Base-by-base conservation (phyloP, 2,113 vertebrate genomes). In the Numida meleagris region DNA sequence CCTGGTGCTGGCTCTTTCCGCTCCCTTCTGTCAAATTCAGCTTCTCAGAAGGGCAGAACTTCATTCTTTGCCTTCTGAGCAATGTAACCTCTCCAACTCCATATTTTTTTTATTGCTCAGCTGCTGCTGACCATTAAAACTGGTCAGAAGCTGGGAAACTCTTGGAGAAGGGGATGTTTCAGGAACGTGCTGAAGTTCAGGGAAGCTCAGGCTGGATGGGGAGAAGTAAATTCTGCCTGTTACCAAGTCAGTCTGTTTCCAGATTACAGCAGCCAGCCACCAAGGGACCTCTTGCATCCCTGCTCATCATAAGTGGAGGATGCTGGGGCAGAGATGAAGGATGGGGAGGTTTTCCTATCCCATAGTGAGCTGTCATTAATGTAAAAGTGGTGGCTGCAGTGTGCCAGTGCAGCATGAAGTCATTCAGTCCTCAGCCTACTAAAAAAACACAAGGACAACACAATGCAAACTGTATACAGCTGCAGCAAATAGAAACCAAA, bases 91-190 rank as follows among this genome's bases (percentile, higher is more conserved):
- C 46, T 83, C 20, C 24, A 65, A 34, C 13, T 63, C 14, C 8
- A 14, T n/a, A 83, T 77, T 63, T 4, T 46, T n/a, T 40, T 24
- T 42, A 51, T 42, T 55, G 12, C 15, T 93, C 46, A 25, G 59
- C 61, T 83, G 15, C 38, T 57, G 29, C 43, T 86, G 40, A 61
- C 42, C 2, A 2, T 58, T 66, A 53, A 68, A 95, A 79, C 48
- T 14, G 13, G 38, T 34, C 77, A 92, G 71, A 95, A 94, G 63
- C 38, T 45, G 40, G 50, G 63, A 89, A 91, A 71, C 36, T 48
- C 23, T 13, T 13, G 2, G 4, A 10, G 7, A 68, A 81, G 14
- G 18, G 29, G 50, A 46, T 78, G 59, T 59, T 29, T 4, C 65
- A 74, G 23, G 38, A 80, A n/a, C 6, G 2, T 4, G 1, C 33